Evolutionary conservation across 2,797 vertebrate genomes (phyloP).

Genomic region (Cirrhinus mrigala): DNA sequence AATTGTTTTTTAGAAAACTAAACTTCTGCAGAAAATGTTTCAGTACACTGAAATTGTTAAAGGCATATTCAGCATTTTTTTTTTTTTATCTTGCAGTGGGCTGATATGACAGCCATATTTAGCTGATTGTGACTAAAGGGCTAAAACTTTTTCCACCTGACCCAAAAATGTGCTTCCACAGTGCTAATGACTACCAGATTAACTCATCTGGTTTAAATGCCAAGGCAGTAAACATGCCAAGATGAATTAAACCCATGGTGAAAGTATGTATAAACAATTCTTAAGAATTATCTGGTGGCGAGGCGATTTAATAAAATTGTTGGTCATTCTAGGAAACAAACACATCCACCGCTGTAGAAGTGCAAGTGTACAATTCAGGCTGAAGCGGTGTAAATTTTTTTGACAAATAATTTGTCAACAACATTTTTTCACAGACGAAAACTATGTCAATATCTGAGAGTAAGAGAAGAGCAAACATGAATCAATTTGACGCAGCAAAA

Average conservation of each 20-base stretch:
- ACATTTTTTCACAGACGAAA: too few species aligned
- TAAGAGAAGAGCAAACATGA: too few species aligned
- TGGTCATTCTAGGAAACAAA: background rate
- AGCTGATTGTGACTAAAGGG: background rate
- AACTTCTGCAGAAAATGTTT: background rate
- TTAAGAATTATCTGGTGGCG: background rate
- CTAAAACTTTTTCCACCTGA: background rate
- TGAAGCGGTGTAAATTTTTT: too few species aligned
- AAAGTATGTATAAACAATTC: background rate
- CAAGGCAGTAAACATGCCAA: background rate
- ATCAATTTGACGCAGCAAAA: too few species aligned
- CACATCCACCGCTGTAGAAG: background rate
- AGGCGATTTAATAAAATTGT: background rate
- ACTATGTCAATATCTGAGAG: too few species aligned
- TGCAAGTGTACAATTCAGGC: too few species aligned
- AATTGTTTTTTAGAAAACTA: background rate
- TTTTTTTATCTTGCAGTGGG: background rate
- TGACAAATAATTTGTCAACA: too few species aligned
- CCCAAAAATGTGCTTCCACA: background rate
- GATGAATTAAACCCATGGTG: background rate
- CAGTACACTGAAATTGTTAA: background rate
- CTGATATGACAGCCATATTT: background rate
- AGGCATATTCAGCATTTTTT: background rate
- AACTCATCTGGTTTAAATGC: slow-evolving; percentile 23
- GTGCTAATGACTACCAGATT: slow-evolving; percentile 25